Conservation (phyloP, 2,113 vertebrate genomes). For the Paracanthobrama guichenoti region DNA sequence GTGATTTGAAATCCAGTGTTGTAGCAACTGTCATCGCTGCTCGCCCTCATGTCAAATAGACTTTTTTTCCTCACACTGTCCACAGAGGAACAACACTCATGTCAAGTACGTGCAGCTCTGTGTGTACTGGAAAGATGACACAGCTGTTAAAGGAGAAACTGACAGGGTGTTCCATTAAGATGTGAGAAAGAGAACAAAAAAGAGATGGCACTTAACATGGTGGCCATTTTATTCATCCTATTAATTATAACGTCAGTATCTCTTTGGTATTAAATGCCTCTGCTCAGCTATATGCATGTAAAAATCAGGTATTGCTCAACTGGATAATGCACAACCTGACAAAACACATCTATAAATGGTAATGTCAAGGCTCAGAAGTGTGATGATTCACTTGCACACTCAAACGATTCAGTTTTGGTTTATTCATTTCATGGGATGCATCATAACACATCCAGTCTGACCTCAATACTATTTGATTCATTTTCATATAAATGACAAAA, state of each 20-base stretch:
- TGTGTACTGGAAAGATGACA: background rate
- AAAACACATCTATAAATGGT: conserved; percentile 33
- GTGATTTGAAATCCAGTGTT: conserved; percentile 37
- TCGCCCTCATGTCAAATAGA: conserved; percentile 27
- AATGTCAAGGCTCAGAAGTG: conserved; percentile 31
- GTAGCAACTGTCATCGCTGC: conserved; percentile 35
- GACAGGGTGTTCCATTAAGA: conserved; percentile 51
- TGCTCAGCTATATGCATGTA: background rate
- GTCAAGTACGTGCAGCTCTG: conserved; percentile 33
- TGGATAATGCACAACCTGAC: conserved; percentile 30
- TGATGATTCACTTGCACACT: conserved; percentile 43
- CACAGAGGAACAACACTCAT: background rate
- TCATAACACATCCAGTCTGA: background rate
- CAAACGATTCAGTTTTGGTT: conserved; percentile 21
- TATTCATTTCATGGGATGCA: background rate
- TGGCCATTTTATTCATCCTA: conserved; percentile 25
- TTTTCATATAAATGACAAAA: background rate
- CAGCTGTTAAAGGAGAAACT: conserved; percentile 26
- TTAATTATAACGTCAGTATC: background rate
- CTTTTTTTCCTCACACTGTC: conserved; percentile 28
- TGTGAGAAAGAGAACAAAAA: conserved; percentile 28
- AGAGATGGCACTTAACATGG: conserved; percentile 8
- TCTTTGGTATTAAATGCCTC: background rate
- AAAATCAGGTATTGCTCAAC: conserved; percentile 19
- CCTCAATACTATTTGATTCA: background rate